Evolutionary conservation across 2,113 vertebrate species (phyloP), one percentile per base, ranked within the genome.

Genomic region (Sceloporus tristichus): DNA sequence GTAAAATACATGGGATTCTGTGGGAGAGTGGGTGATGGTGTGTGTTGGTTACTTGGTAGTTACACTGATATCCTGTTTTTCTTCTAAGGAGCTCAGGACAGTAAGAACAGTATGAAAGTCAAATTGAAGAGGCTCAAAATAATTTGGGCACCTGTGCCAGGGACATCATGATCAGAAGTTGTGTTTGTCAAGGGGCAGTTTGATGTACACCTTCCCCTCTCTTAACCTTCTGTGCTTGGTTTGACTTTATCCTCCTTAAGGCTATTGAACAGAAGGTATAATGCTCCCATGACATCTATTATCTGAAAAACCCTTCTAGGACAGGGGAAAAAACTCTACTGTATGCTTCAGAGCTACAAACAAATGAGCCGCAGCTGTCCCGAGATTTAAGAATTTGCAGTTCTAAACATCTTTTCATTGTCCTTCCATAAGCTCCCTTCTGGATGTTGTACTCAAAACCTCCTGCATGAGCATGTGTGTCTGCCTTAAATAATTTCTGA

Each of bases 231-330:
- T 83, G 79, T 82, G 74, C 56, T 25, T 88, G 66, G 16, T 42
- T 79, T n/a, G 25, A 7, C 27, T n/a, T n/a, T 19, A 68, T 66
- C 56, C 56, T 38, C n/a, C 29, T 79, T 79, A 88, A 81, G 85
- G 89, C 3, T 38, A 16, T 82, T 78, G 9, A 84, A 29, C 2
- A 86, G 85, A 56, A 91, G 87, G 62, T 62, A 53, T 90, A 92
- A 62, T 40, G 82, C 38, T 90, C 38, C 79, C 14, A 59, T 56
- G 91, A 3, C 87, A 78, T 0, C 89, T 87, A 79, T 75, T 93
- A 71, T 59, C 76, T 80, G 13, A 40, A 0, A 74, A 40, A 27
- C 78, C 82, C 42, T 54, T 86, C 6, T 25, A 16, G 59, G 59
- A 62, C 59, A 62, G 59, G 59, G 59, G 11, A 18, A 16, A 62